These are phyloP conservation scores for Geotrupes spiniger DNA, from an alignment of 2,888 invertebrate species.

Conservation along the genomic window DNA sequence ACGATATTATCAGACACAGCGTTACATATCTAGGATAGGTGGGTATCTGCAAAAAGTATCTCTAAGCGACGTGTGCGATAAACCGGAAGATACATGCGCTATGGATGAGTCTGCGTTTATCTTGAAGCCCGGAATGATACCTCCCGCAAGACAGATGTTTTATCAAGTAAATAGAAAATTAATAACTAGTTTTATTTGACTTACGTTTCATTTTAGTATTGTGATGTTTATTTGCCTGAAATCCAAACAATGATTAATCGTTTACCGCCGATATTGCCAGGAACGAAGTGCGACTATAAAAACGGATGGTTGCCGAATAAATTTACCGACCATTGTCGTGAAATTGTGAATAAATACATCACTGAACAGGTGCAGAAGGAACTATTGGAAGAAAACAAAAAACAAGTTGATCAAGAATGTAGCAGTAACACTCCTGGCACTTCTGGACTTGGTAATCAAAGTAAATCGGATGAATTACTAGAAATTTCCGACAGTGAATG, in stretches of 20 bases:
- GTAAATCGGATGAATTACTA: slow-evolving; percentile 22
- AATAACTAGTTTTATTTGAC: not conserved
- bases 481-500: slow-evolving; percentile 22
- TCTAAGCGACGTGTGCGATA: slow-evolving; percentile 29
- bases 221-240: slow-evolving; percentile 76
- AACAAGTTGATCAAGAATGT: slow-evolving; percentile 13
- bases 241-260: slow-evolving; percentile 73
- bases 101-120: slow-evolving; percentile 55
- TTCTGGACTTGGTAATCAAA: not conserved
- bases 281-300: slow-evolving; percentile 65
- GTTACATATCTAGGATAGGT: slow-evolving; percentile 7
- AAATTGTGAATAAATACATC: slow-evolving; percentile 67
- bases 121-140: slow-evolving; percentile 70
- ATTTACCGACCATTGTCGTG: slow-evolving; percentile 68
- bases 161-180: slow-evolving; percentile 64
- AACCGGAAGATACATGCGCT: slow-evolving; percentile 4
- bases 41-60: slow-evolving; percentile 23
- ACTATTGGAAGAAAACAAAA: slow-evolving; percentile 33
- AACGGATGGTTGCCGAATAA: slow-evolving; percentile 76
- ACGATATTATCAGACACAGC: slow-evolving; percentile 32
- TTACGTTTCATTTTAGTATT: slow-evolving; percentile 56
- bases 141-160: slow-evolving; percentile 83
- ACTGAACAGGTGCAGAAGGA: slow-evolving; percentile 50
- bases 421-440: slow-evolving; percentile 17
- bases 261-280: slow-evolving; percentile 60